phyloP scores from a whole-genome alignment of 2,888 invertebrate genomes.

The Anorthoa munda region DNA sequence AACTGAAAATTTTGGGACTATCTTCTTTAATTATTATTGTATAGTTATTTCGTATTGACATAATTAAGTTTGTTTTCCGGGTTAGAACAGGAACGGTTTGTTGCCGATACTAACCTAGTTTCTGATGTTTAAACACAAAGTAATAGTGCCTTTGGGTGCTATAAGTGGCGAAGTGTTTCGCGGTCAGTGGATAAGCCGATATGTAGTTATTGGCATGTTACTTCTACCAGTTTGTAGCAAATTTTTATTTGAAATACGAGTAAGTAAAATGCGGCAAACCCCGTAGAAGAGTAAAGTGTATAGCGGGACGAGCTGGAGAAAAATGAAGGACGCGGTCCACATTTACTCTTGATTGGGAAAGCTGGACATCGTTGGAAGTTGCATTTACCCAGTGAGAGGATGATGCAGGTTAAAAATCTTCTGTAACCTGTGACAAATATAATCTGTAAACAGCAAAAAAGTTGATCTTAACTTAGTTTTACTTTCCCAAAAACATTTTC shows the following conservation, averaged over 20 bases:
- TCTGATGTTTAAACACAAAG: conserved; percentile 29
- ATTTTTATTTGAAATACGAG: conserved; percentile 20
- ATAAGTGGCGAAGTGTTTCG: conserved; percentile 28
- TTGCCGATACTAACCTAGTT: conserved; percentile 7
- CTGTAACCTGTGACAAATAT: neutral
- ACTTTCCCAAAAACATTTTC: too few species aligned
- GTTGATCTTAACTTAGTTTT: too few species aligned
- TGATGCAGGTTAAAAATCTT: too few species aligned
- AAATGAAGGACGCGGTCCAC: too few species aligned
- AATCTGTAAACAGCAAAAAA: neutral
- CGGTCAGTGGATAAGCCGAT: conserved; percentile 33
- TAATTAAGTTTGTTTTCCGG: too few species aligned
- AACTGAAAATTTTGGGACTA: too few species aligned
- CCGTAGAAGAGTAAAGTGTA: neutral
- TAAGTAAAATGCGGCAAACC: neutral
- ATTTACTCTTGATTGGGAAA: too few species aligned
- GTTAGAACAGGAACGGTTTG: neutral
- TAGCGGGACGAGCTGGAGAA: neutral
- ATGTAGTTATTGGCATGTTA: conserved; percentile 17
- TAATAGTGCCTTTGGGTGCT: conserved; percentile 26
- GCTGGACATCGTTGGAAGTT: too few species aligned
- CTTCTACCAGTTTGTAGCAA: conserved; percentile 10
- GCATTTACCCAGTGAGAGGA: too few species aligned
- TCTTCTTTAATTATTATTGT: too few species aligned
- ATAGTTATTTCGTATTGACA: too few species aligned